Conservation (phyloP, 2,888 invertebrate genomes). For the Odontomyia ornata region DNA sequence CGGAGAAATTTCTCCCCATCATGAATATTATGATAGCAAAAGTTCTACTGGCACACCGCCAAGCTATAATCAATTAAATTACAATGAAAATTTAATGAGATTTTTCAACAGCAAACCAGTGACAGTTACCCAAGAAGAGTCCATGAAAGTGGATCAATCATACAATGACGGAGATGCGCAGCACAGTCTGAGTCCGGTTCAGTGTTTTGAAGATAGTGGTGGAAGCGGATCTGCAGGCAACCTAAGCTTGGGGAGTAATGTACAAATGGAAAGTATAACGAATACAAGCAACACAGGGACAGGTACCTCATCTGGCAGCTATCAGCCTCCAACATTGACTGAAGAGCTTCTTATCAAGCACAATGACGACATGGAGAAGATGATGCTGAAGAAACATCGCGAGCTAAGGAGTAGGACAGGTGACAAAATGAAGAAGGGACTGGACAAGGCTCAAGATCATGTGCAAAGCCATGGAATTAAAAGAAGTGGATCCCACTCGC, state of each 20-base stretch:
- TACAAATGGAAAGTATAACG: slow-evolving; percentile 67
- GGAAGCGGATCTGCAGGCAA: slow-evolving; percentile 71
- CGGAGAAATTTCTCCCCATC: slow-evolving; percentile 85
- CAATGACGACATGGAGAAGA: slow-evolving; percentile 84
- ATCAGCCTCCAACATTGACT: slow-evolving; percentile 68
- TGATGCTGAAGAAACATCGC: slow-evolving; percentile 76
- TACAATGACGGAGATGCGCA: slow-evolving; percentile 60
- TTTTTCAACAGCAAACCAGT: slow-evolving; percentile 75
- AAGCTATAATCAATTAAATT: slow-evolving; percentile 86
- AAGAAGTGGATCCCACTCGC: slow-evolving; percentile 70
- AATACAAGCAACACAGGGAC: slow-evolving; percentile 65
- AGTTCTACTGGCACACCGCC: slow-evolving; percentile 82
- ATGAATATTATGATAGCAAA: slow-evolving; percentile 81
- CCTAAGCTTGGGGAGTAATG: slow-evolving; percentile 69
- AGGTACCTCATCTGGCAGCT: slow-evolving; percentile 61
- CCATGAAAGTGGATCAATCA: slow-evolving; percentile 62
- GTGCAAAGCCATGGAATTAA: slow-evolving; percentile 68
- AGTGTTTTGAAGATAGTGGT: slow-evolving; percentile 66
- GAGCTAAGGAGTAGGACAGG: slow-evolving; percentile 68
- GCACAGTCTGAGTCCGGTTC: slow-evolving; percentile 57
- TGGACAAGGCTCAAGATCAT: slow-evolving; percentile 59
- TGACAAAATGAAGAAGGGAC: slow-evolving; percentile 62
- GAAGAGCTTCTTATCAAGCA: slow-evolving; percentile 74
- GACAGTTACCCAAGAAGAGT: slow-evolving; percentile 68
- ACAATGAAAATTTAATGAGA: slow-evolving; percentile 80